phyloP scores from a whole-genome alignment of 2,888 invertebrate genomes.

The Rugalucina vietnamica region DNA sequence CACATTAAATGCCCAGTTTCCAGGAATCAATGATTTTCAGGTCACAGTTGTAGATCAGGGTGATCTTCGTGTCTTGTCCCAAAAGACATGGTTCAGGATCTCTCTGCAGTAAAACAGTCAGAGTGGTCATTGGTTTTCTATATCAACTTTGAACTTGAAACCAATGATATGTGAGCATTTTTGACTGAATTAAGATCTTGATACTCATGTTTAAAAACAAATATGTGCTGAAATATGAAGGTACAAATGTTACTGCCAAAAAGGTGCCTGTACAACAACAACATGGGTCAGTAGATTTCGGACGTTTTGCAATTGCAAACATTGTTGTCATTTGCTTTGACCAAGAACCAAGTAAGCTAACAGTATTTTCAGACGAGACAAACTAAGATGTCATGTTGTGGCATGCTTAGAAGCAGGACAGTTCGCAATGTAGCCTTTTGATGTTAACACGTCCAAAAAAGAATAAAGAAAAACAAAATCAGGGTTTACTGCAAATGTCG shows the following conservation, averaged over 20 bases:
- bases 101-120: too few species aligned
- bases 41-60: background rate
- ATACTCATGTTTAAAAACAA: too few species aligned
- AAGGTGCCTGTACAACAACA: constrained; percentile 6
- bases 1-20: background rate
- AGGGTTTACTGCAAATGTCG: background rate
- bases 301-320: background rate
- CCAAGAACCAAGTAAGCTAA: background rate
- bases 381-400: background rate
- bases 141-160: too few species aligned
- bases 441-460: background rate
- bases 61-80: background rate
- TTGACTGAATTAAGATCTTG: too few species aligned
- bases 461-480: background rate
- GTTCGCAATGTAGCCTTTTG: background rate
- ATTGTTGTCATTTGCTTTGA: background rate
- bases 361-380: background rate
- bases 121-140: too few species aligned
- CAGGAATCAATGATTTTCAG: background rate
- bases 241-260: background rate
- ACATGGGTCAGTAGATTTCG: background rate
- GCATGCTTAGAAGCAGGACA: background rate
- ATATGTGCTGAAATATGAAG: constrained; percentile 7
- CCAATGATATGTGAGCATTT: too few species aligned
- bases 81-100: background rate